These are phyloP conservation scores for Asbolus verrucosus DNA, from an alignment of 1,140 invertebrate genomes.

Conservation along the genomic window DNA sequence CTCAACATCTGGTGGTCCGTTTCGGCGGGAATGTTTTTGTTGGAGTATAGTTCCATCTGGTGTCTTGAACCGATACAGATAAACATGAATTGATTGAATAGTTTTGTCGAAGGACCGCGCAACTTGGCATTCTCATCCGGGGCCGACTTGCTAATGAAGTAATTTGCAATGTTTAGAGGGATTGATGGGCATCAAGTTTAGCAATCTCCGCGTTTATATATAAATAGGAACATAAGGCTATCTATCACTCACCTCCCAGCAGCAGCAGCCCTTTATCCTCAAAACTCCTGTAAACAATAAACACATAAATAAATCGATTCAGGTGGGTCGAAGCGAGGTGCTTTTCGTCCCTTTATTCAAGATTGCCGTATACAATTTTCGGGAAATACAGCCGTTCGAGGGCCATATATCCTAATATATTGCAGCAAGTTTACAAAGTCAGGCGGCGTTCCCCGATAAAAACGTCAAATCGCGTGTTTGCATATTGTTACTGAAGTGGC, in stretches of 20 bases:
- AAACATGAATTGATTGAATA: slow-evolving; percentile 32
- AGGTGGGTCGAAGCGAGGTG: not conserved
- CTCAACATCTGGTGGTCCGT: not conserved
- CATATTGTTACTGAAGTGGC: slow-evolving; percentile 37
- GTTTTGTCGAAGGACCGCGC: slow-evolving; percentile 4
- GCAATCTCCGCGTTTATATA: not conserved
- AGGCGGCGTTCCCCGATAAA: slow-evolving; percentile 18
- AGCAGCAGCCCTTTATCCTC: slow-evolving; percentile 7
- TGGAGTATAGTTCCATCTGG: not conserved
- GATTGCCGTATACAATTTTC: slow-evolving; percentile 18
- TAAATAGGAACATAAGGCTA: slow-evolving; percentile 5
- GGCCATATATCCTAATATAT: slow-evolving; percentile 36
- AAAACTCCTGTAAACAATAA: slow-evolving; percentile 32
- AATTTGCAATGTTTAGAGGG: slow-evolving; percentile 30
- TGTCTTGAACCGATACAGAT: not conserved
- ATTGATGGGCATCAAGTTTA: slow-evolving; percentile 17
- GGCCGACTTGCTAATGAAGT: slow-evolving; percentile 41
- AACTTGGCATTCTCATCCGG: not conserved
- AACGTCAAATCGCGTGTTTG: slow-evolving; percentile 38
- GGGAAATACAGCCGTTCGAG: slow-evolving; percentile 14
- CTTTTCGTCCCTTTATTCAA: slow-evolving; percentile 1
- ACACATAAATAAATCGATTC: slow-evolving; percentile 28
- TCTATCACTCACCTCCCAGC: slow-evolving; percentile 17
- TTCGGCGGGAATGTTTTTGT: not conserved
- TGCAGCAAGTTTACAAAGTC: slow-evolving; percentile 31